Conservation (phyloP, 1,140 invertebrate genomes). For the Anoplolepis gracilipes region DNA sequence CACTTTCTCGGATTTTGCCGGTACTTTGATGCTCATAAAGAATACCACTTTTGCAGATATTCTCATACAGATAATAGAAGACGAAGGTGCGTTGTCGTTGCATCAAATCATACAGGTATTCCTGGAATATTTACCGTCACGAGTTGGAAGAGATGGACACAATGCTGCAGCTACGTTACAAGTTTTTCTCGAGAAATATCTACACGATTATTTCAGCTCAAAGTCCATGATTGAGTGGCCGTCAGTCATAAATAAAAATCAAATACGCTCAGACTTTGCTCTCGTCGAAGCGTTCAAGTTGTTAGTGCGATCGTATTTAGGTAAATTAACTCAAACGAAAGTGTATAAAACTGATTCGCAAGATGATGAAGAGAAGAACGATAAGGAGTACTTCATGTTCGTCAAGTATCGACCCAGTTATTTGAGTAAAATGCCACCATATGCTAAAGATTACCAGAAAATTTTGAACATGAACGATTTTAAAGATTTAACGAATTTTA, state of each 20-base stretch:
- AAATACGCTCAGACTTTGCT: constrained; percentile 83
- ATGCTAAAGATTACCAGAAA: constrained; percentile 76
- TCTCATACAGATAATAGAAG: constrained; percentile 84
- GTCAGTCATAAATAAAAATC: constrained; percentile 68
- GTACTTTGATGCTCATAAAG: constrained; percentile 85
- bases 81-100: constrained; percentile 80
- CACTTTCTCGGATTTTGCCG: constrained; percentile 87
- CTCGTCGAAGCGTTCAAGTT: constrained; percentile 86
- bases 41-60: constrained; percentile 84
- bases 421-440: constrained; percentile 86
- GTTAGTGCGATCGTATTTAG: constrained; percentile 87
- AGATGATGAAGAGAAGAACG: constrained; percentile 71
- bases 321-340: constrained; percentile 84
- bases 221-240: constrained; percentile 74
- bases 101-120: constrained; percentile 87
- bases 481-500: constrained; percentile 68
- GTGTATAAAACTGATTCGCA: constrained; percentile 76
- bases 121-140: constrained; percentile 87
- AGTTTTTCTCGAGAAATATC: constrained; percentile 86
- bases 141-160: constrained; percentile 86
- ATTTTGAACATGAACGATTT: constrained; percentile 72
- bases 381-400: constrained; percentile 83
- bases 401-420: constrained; percentile 83
- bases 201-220: constrained; percentile 83
- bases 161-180: constrained; percentile 86